Evolutionary conservation across 2,888 invertebrate genomes (phyloP), one percentile per base, ranked within the genome.

Genomic region (Horisme vitalbata): DNA sequence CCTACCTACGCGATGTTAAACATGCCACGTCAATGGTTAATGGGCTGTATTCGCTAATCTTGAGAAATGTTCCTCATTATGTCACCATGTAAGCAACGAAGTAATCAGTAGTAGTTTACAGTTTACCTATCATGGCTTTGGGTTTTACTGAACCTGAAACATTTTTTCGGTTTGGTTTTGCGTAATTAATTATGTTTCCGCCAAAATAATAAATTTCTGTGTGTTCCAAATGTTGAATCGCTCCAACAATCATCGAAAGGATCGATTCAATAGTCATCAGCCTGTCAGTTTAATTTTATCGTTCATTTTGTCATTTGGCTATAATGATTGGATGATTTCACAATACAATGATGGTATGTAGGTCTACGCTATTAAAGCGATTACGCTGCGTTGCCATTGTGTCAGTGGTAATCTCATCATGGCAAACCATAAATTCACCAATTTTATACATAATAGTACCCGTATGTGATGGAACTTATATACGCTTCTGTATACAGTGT

Each of bases 61-160:
- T 39, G 45, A 45, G 34, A 39, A 24, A 45, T 45, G 34, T 13
- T 18, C 12, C 39, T 26, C 21, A 38, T 45, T 38, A 38, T 5
- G 18, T 4, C 2, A 5, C 18, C 18, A 18, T 6, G 18, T 18
- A 3, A 18, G 18, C n/a, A n/a, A n/a, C n/a, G n/a, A n/a, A n/a
- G n/a, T n/a, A n/a, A n/a, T n/a, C n/a, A n/a, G n/a, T n/a, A n/a
- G n/a, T n/a, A n/a, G n/a, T n/a, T n/a, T n/a, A n/a, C n/a, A n/a
- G n/a, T n/a, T n/a, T n/a, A n/a, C n/a, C n/a, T n/a, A n/a, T n/a
- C n/a, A n/a, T n/a, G n/a, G n/a, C n/a, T n/a, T n/a, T n/a, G n/a
- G n/a, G n/a, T n/a, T n/a, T n/a, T n/a, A n/a, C n/a, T n/a, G n/a
- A n/a, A n/a, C n/a, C n/a, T n/a, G n/a, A n/a, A n/a, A n/a, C n/a